Evolutionary conservation across 2,797 vertebrate genomes (phyloP).

Genomic region (Nyctibius grandis): DNA sequence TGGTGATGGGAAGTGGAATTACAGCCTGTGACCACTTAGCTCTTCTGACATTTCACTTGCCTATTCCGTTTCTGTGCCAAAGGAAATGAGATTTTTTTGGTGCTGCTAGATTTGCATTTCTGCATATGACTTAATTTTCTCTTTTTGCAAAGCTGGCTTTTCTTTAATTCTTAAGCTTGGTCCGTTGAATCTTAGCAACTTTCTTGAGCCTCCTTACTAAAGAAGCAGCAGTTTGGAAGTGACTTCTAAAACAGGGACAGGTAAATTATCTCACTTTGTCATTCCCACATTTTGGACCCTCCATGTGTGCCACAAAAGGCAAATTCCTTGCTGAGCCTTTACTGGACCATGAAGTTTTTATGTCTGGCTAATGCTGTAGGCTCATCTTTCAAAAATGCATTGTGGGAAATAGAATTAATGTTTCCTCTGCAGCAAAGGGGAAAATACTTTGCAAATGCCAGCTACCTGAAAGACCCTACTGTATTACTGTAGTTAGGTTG

Average conservation of each 20-base stretch:
- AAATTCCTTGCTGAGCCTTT: background rate
- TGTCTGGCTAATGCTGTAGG: background rate
- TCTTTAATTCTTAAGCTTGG: background rate
- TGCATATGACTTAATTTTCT: background rate
- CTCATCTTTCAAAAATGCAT: background rate
- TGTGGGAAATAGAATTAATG: background rate
- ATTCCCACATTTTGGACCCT: background rate
- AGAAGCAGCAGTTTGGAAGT: background rate
- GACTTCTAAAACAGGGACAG: background rate
- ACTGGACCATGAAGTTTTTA: background rate
- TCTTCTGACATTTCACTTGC: background rate
- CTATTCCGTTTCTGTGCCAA: background rate
- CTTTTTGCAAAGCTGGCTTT: background rate
- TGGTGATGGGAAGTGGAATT: background rate
- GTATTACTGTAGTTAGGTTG: background rate
- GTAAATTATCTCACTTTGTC: background rate
- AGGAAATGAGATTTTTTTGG: background rate
- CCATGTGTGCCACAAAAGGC: accelerated
- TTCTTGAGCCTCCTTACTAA: background rate
- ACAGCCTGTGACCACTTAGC: background rate
- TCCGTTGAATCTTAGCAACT: background rate
- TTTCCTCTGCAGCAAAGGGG: background rate
- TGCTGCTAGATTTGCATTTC: background rate
- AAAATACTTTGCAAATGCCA: background rate
- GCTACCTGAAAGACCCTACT: background rate